A percentile compares a stretch with the other conserved stretches of the same genome.
phyloP scores from a whole-genome alignment of 2,888 invertebrate species.

The Caenorhabditis parvicauda region DNA sequence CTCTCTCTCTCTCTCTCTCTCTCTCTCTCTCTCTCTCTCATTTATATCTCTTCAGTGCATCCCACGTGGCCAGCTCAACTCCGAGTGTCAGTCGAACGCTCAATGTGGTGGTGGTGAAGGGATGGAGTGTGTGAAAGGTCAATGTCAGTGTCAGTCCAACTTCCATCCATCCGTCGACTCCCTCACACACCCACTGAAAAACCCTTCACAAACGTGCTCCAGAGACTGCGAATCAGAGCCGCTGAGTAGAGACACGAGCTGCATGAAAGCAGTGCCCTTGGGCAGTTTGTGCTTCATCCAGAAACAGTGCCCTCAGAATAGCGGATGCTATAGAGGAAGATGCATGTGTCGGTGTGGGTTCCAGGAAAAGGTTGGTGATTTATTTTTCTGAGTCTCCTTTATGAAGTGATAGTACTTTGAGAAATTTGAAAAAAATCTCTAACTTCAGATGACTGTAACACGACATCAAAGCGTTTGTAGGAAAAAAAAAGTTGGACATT shows the following conservation, averaged over 20 bases:
- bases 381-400: neutral
- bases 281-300: slow-evolving; percentile 61
- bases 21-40: neutral
- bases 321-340: slow-evolving; percentile 60
- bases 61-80: slow-evolving; percentile 57
- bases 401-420: too few relatives aligned
- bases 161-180: slow-evolving; percentile 57
- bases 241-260: slow-evolving; percentile 58
- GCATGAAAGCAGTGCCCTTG: slow-evolving; percentile 47
- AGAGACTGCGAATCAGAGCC: slow-evolving; percentile 53
- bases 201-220: slow-evolving; percentile 58
- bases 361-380: slow-evolving; percentile 15
- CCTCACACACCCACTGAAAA: slow-evolving; percentile 57
- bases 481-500: too few relatives aligned
- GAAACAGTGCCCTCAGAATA: slow-evolving; percentile 58
- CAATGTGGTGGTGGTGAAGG: slow-evolving; percentile 62
- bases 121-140: slow-evolving; percentile 58
- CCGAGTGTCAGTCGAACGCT: slow-evolving; percentile 52
- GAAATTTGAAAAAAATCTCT: too few relatives aligned
- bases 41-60: slow-evolving; percentile 56
- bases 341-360: slow-evolving; percentile 59
- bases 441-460: too few relatives aligned
- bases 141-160: slow-evolving; percentile 55
- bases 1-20: neutral
- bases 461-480: too few relatives aligned